These are phyloP conservation scores for Torymus tubicola DNA, from an alignment of 2,888 invertebrate species.

Conservation along the genomic window DNA sequence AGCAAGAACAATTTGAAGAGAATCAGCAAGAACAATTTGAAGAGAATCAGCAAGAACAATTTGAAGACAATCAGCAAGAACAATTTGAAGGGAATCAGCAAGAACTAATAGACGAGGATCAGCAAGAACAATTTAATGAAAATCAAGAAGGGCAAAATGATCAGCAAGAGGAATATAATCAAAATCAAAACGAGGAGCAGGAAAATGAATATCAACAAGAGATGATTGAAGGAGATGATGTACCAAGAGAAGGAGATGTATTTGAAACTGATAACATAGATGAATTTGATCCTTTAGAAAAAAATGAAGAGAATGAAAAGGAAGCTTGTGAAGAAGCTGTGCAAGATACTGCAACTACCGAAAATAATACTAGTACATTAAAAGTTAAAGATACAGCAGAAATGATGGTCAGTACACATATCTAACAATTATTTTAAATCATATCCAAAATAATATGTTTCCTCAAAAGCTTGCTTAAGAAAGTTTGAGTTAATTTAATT, in stretches of 20 bases:
- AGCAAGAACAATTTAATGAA: conserved; percentile 1
- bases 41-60: background rate
- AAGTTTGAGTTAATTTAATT: background rate
- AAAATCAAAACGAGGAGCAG: conserved; percentile 12
- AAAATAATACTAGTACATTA: conserved; percentile 14
- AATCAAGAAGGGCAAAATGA: conserved; percentile 21
- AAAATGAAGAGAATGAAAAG: conserved; percentile 26
- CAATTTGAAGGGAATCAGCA: conserved; percentile 1
- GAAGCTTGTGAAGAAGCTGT: conserved; percentile 11
- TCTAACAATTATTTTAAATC: background rate
- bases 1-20: background rate
- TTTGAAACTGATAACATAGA: conserved; percentile 46
- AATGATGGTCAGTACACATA: conserved; percentile 39
- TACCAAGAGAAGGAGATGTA: conserved; percentile 6
- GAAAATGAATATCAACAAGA: background rate
- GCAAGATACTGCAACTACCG: conserved; percentile 2
- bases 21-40: conserved; percentile 19
- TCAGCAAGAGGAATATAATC: background rate
- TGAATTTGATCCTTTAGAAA: conserved; percentile 56
- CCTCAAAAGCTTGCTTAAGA: background rate
- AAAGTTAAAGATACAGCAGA: conserved; percentile 37
- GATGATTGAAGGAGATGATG: conserved; percentile 21
- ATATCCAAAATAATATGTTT: background rate
- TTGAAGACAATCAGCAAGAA: conserved; percentile 8
- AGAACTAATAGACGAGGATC: conserved; percentile 9